These are phyloP conservation scores for Rynchops niger DNA, from an alignment of 2,113 vertebrate genomes.

Conservation along the genomic window DNA sequence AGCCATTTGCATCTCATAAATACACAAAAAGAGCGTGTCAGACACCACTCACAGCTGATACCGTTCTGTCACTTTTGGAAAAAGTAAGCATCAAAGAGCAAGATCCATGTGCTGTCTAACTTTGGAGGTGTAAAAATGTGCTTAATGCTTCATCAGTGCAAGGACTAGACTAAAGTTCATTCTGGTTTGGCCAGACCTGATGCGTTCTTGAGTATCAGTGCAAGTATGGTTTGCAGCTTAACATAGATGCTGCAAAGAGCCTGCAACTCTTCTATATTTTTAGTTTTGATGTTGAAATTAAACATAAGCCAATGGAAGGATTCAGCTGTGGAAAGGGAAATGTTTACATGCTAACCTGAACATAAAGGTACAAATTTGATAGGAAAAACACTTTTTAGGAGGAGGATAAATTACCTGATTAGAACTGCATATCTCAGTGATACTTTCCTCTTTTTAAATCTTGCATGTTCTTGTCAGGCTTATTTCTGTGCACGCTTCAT, in stretches of 20 bases:
- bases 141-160: background rate
- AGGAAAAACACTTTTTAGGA: background rate
- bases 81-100: background rate
- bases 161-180: background rate
- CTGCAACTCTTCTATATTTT: background rate
- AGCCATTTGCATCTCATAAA: background rate
- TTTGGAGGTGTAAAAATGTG: background rate
- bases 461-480: background rate
- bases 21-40: background rate
- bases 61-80: background rate
- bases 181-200: background rate
- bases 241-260: background rate
- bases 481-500: accelerated
- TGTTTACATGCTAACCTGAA: background rate
- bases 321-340: background rate
- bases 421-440: background rate
- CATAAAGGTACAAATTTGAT: background rate
- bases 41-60: background rate
- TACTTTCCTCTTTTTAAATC: background rate
- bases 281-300: background rate
- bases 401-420: background rate
- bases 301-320: background rate
- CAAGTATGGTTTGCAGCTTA: background rate
- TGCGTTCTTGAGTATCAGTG: background rate
- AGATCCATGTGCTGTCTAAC: background rate